phyloP scores from a whole-genome alignment of 2,888 invertebrate species.

The Eulithis prunata region DNA sequence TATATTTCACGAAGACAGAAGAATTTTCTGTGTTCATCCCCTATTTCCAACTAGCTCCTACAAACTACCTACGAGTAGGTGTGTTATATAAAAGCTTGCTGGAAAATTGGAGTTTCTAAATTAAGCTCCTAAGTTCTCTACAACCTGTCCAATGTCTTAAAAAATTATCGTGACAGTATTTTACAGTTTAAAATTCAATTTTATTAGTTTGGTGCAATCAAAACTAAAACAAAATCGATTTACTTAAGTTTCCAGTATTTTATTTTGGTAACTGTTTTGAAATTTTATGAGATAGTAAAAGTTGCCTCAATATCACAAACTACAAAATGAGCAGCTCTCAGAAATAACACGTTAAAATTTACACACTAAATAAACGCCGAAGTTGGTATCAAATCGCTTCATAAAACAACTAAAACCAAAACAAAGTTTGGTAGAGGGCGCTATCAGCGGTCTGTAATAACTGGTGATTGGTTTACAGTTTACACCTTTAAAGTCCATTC shows the following conservation, averaged over 20 bases:
- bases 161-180: neutral
- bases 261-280: too few relatives aligned
- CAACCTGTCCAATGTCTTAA: neutral
- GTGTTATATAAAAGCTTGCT: conserved; percentile 4
- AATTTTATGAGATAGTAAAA: too few relatives aligned
- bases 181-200: neutral
- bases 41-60: conserved; percentile 23
- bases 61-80: neutral
- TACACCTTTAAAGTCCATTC: conserved; percentile 51
- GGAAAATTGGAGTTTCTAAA: conserved; percentile 16
- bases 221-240: too few relatives aligned
- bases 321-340: conserved; percentile 7
- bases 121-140: conserved; percentile 6
- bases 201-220: too few relatives aligned
- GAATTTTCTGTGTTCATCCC: conserved; percentile 19
- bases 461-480: conserved; percentile 67
- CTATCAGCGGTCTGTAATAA: conserved; percentile 66
- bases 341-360: conserved; percentile 36
- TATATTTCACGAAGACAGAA: conserved; percentile 17
- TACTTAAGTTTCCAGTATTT: too few relatives aligned
- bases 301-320: neutral
- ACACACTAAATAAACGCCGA: conserved; percentile 42
- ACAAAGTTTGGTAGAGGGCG: conserved; percentile 51
- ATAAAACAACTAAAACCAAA: conserved; percentile 55
- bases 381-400: conserved; percentile 45